A percentile compares a stretch with the other conserved stretches of the same genome.
phyloP scores from a whole-genome alignment of 2,797 vertebrate genomes.

The Cuculus canorus region DNA sequence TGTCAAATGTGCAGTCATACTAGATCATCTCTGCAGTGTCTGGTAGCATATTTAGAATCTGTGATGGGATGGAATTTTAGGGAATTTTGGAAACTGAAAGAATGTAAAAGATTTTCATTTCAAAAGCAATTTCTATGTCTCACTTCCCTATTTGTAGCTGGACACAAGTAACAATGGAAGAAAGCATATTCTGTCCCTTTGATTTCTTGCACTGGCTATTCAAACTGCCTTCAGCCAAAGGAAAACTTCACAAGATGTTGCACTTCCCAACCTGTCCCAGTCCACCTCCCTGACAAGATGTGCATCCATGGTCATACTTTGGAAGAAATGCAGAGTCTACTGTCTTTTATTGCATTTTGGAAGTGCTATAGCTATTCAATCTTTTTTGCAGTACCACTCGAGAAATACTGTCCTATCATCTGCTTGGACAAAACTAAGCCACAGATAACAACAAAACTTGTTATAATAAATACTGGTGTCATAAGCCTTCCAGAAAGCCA shows the following conservation, averaged over 20 bases:
- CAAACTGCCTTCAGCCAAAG: background rate
- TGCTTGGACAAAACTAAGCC: background rate
- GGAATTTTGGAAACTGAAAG: background rate
- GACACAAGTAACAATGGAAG: background rate
- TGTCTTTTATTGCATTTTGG: background rate
- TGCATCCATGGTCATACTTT: background rate
- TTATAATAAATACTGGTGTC: background rate
- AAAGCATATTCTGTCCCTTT: background rate
- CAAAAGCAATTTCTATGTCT: background rate
- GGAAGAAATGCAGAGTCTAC: background rate
- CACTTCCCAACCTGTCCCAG: background rate
- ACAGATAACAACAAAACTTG: background rate
- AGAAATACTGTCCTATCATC: background rate
- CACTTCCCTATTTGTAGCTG: background rate
- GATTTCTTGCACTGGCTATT: background rate
- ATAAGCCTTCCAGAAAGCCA: background rate
- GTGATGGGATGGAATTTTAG: background rate
- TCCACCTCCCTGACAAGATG: background rate
- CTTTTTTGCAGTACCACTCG: background rate
- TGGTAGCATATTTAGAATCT: background rate
- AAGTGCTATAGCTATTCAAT: background rate
- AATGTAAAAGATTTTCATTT: background rate
- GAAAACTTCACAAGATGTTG: background rate
- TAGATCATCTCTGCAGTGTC: background rate
- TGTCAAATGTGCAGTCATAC: background rate